These are phyloP conservation scores for Hystrix brachyura DNA, from an alignment of 2,113 vertebrate genomes.

Conservation along the genomic window DNA sequence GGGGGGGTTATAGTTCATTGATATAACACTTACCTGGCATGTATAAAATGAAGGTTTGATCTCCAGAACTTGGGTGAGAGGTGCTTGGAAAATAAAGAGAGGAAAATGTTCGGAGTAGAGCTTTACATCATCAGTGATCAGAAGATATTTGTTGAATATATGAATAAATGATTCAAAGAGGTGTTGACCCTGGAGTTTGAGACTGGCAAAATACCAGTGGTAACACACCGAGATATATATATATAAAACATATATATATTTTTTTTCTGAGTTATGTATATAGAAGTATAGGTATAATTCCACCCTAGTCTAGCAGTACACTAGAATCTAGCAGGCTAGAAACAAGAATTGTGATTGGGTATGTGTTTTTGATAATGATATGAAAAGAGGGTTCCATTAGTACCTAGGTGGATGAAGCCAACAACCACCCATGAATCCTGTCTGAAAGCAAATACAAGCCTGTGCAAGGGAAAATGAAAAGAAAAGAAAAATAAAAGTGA, in stretches of 20 bases:
- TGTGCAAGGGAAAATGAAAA: not conserved
- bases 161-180: not conserved
- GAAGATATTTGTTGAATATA: not conserved
- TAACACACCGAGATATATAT: not conserved
- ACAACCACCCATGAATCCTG: not conserved
- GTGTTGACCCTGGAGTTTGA: not conserved
- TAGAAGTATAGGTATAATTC: not conserved
- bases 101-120: not conserved
- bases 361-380: not conserved
- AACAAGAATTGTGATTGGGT: not conserved
- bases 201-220: not conserved
- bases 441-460: not conserved
- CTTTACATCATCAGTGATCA: not conserved
- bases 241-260: too few species aligned
- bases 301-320: not conserved
- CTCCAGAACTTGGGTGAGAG: not conserved
- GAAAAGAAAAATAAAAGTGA: not conserved
- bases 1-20: not conserved
- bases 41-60: too few species aligned
- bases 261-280: not conserved
- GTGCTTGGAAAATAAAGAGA: not conserved
- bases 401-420: not conserved
- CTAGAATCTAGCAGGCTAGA: not conserved
- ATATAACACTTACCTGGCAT: too few species aligned
- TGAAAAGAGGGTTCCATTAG: not conserved